These are phyloP conservation scores for Bombus sibiricus DNA, from an alignment of 1,140 invertebrate genomes.

Conservation along the genomic window DNA sequence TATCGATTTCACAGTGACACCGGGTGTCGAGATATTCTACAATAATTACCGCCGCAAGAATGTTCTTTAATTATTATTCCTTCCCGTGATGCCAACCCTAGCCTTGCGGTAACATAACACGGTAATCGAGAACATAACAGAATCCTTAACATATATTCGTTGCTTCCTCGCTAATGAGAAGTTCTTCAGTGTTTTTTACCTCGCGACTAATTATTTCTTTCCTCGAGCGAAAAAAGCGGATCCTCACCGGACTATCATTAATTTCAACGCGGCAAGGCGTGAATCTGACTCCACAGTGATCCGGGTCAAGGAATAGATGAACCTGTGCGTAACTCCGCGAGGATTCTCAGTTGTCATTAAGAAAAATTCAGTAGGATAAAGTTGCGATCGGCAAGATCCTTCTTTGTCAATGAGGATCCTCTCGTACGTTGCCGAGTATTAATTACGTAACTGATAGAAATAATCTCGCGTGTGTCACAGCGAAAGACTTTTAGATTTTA, in stretches of 20 bases:
- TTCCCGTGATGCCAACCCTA: neutral
- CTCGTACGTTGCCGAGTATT: neutral
- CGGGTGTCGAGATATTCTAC: neutral
- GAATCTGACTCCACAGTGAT: conserved; percentile 8
- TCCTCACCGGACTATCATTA: conserved; percentile 33
- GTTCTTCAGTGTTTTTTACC: conserved; percentile 32
- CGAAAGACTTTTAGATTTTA: too few species aligned
- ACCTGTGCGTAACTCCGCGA: neutral
- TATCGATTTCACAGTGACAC: conserved; percentile 23
- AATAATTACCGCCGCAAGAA: conserved; percentile 26
- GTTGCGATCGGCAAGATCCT: neutral
- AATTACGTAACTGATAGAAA: neutral
- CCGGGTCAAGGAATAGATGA: conserved; percentile 10
- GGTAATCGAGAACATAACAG: conserved; percentile 34
- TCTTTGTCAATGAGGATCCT: neutral
- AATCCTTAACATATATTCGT: conserved; percentile 16
- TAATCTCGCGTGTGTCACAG: neutral
- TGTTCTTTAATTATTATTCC: conserved; percentile 57
- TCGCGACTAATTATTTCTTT: conserved; percentile 57
- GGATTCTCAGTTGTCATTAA: neutral
- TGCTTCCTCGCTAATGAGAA: conserved; percentile 51
- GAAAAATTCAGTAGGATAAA: neutral
- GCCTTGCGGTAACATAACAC: neutral
- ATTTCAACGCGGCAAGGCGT: conserved; percentile 1
- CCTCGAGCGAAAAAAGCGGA: neutral